Base-by-base conservation (phyloP, 2,113 vertebrate genomes). In the Eonycteris spelaea region DNA sequence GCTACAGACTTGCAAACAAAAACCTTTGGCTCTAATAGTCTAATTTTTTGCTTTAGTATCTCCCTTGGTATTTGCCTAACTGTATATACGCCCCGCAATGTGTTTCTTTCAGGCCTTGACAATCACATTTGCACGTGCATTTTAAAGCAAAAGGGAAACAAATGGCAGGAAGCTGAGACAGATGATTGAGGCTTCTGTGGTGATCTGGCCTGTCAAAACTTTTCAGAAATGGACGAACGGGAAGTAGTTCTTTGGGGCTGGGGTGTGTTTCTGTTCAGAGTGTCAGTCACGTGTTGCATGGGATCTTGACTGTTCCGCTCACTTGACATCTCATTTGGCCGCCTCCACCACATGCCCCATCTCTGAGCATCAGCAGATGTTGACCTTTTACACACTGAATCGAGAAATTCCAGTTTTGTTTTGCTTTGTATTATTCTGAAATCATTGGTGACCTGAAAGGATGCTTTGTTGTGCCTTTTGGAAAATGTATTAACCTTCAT, bases 301-400 rank as follows among this genome's bases (percentile, higher is more conserved):
- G 96, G 98, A 82, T 87, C 59, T 97, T 96, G 79, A 91, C 97
- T 97, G 96, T 98, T 90, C 86, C 95, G 98, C 98, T 98, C 98
- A 99, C 98, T 97, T 88, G 30, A 91, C 98, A 97, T 98, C 96
- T 97, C 98, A 98, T 98, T 90, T 63, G 92, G 98, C 98, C 97
- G 95, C 98, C 19, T 93, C 98, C 98, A 98, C 97, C 96, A 94
- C 98, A 98, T 97, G 97, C 97, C 89, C 97, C 98, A 98, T 98
- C 98, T 98, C 98, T 98, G 98, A 98, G 98, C 98, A 99, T 99
- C 98, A 99, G 99, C 98, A 99, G 99, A 98, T 98, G 98, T 98
- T 98, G 98, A 98, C 98, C 98, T 99, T 98, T 98, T 98, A 98
- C 98, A 98, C 98, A 97, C 97, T 98, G 98, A 98, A 97, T 97